Conservation (phyloP, 1,140 invertebrate species). For the Monochamus saltuarius region DNA sequence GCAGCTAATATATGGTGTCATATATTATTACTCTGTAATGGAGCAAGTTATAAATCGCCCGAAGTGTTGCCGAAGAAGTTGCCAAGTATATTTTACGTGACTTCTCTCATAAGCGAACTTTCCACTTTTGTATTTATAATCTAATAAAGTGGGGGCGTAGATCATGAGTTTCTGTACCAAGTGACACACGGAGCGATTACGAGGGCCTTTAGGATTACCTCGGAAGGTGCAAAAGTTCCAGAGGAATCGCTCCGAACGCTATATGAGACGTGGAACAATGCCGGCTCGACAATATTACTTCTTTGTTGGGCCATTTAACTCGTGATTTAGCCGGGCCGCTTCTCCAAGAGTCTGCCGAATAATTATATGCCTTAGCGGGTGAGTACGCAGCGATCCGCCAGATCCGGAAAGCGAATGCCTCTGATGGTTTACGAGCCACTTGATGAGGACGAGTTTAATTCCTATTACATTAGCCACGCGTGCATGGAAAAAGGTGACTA, state of each 20-base stretch:
- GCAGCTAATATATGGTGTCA: constrained; percentile 25
- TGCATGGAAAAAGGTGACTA: no score
- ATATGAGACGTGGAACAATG: constrained; percentile 27
- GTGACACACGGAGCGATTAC: constrained; percentile 23
- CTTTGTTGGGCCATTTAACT: constrained; percentile 38
- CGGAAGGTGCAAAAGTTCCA: constrained; percentile 32
- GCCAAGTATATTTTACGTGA: constrained; percentile 15
- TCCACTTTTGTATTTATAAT: constrained; percentile 45
- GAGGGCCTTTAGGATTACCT: constrained; percentile 26
- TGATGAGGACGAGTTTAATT: background rate
- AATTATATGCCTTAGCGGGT: constrained; percentile 23
- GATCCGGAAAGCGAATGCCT: constrained; percentile 4
- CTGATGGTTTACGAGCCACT: constrained; percentile 11
- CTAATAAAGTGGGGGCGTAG: constrained; percentile 44
- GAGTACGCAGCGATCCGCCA: constrained; percentile 8
- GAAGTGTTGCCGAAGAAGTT: constrained; percentile 27
- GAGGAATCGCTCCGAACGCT: constrained; percentile 36
- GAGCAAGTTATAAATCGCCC: constrained; percentile 29
- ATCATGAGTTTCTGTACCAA: constrained; percentile 32
- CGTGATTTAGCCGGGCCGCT: constrained; percentile 32
- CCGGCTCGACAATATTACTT: constrained; percentile 28
- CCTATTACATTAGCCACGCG: no score
- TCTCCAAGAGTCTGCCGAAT: constrained; percentile 27
- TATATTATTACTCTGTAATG: constrained; percentile 31
- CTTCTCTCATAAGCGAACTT: constrained; percentile 26